phyloP scores from a whole-genome alignment of 2,888 invertebrate species.

The Orthosia gothica region DNA sequence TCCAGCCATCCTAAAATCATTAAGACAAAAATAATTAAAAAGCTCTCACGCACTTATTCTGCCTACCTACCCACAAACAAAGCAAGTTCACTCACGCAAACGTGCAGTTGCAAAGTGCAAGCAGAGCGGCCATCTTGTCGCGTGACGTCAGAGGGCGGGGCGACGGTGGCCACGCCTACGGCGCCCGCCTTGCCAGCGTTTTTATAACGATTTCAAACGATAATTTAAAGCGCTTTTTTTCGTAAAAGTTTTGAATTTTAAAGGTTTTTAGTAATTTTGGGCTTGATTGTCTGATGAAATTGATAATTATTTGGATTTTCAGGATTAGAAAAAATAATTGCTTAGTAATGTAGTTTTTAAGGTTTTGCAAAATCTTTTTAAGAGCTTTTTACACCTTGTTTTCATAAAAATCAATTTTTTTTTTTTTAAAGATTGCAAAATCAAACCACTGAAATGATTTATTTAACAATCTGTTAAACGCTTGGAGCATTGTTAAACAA shows the following conservation, averaged over 20 bases:
- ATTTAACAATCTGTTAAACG: too few species aligned
- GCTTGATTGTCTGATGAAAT: neutral
- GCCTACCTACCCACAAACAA: conserved; percentile 23
- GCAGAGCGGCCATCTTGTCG: conserved; percentile 88
- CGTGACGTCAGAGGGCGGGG: conserved; percentile 85
- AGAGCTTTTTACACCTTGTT: neutral
- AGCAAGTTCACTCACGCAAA: conserved; percentile 56
- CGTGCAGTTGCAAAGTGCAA: conserved; percentile 76
- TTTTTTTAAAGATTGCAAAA: too few species aligned
- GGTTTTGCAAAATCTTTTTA: neutral
- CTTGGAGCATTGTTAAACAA: too few species aligned
- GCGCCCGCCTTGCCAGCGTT: conserved; percentile 73
- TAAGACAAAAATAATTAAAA: conserved; percentile 32
- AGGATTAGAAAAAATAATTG: neutral
- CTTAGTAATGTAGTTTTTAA: too few species aligned
- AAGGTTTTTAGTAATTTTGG: neutral
- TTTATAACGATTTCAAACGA: conserved; percentile 59
- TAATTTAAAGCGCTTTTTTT: conserved; percentile 54
- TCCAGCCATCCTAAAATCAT: conserved; percentile 25
- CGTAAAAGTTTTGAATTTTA: conserved; percentile 9
- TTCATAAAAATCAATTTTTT: neutral
- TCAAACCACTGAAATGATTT: too few species aligned
- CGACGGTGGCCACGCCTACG: conserved; percentile 74
- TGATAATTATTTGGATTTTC: neutral
- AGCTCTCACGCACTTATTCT: conserved; percentile 31